Conservation (phyloP, 2,113 vertebrate genomes). For the Speoplatyrhinus poulsoni region DNA sequence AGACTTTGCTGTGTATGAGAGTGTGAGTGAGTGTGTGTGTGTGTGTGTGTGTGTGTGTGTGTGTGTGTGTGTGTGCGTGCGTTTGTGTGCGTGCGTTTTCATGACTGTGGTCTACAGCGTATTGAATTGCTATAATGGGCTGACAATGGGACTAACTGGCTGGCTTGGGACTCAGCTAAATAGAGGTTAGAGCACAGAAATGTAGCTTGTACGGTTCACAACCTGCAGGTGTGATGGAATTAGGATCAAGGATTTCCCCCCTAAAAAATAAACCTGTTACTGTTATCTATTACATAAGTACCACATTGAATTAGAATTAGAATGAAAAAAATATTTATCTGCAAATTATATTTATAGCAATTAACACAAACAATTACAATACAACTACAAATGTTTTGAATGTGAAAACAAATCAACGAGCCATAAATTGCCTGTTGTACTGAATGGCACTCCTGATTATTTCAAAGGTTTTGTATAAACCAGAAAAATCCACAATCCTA, state of each 20-base stretch:
- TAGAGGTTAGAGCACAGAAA: slow-evolving; percentile 22
- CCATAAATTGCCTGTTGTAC: too few relatives aligned
- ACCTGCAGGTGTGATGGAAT: slow-evolving; percentile 21
- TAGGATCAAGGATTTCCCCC: background rate
- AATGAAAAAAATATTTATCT: too few relatives aligned
- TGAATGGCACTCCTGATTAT: too few relatives aligned
- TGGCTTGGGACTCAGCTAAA: background rate
- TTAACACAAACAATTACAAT: too few relatives aligned
- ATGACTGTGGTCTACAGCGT: slow-evolving; percentile 24
- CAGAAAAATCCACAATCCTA: too few relatives aligned
- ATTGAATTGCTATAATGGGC: slow-evolving; percentile 59
- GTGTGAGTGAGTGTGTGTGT: background rate
- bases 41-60: background rate
- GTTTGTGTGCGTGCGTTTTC: background rate
- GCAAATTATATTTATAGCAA: too few relatives aligned
- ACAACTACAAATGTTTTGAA: too few relatives aligned
- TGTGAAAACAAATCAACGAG: too few relatives aligned
- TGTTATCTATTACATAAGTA: too few relatives aligned
- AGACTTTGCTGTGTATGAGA: background rate
- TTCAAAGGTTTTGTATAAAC: too few relatives aligned
- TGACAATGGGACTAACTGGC: slow-evolving; percentile 49
- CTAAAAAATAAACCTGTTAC: too few relatives aligned
- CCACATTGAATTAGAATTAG: too few relatives aligned
- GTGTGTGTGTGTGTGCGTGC: background rate
- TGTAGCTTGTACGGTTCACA: slow-evolving; percentile 16